These are phyloP conservation scores for Drosophila punjabiensis DNA, from an alignment of 1,140 invertebrate species.

Conservation along the genomic window DNA sequence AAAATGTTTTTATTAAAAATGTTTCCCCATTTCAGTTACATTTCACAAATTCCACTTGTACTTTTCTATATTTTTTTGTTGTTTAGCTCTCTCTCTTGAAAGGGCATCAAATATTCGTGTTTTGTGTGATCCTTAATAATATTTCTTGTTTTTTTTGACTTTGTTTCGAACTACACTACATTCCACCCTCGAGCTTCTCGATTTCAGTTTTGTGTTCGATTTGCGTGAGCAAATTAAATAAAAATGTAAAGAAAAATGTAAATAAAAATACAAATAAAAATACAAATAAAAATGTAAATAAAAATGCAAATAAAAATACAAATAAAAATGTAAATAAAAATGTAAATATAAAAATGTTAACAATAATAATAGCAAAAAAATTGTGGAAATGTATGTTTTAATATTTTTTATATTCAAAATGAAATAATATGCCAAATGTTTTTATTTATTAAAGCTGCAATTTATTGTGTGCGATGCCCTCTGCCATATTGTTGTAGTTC, in stretches of 20 bases:
- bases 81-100: background rate
- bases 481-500: conserved; percentile 48
- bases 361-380: background rate
- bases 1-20: background rate
- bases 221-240: conserved; percentile 46
- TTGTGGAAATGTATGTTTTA: conserved; percentile 1
- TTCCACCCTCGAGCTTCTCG: conserved; percentile 2
- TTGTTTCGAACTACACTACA: background rate
- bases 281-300: too few species aligned
- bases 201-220: conserved; percentile 30
- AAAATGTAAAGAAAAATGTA: conserved; percentile 34
- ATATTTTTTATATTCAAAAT: conserved; percentile 25
- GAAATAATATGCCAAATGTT: conserved; percentile 42
- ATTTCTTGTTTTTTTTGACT: background rate
- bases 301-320: background rate
- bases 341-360: background rate
- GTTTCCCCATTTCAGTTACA: background rate
- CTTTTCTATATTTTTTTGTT: background rate
- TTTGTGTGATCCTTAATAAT: background rate
- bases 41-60: too few species aligned
- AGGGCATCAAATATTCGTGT: conserved; percentile 12
- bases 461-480: conserved; percentile 19
- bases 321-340: conserved; percentile 46
- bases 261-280: background rate
- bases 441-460: conserved; percentile 57